Evolutionary conservation across 2,113 vertebrate genomes (phyloP).

Genomic region (Xiphorhynchus elegans): DNA sequence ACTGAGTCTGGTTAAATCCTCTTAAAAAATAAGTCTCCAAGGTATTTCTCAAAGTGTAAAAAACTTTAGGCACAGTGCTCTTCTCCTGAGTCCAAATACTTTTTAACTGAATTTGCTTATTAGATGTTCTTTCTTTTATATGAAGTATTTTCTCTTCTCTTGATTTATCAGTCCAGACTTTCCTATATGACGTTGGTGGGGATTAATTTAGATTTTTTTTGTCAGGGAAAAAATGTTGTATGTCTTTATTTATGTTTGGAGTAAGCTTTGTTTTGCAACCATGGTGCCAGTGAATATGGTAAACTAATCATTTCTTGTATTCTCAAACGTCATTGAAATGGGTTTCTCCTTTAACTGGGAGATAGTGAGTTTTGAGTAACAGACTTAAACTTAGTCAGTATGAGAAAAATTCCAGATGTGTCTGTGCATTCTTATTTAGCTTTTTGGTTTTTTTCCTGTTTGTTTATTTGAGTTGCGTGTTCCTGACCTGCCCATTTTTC

Average conservation of each 20-base stretch:
- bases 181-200: background rate
- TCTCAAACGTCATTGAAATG: background rate
- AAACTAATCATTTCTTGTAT: background rate
- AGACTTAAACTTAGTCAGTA: background rate
- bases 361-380: background rate
- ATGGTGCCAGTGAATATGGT: conserved; percentile 17
- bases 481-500: conserved; percentile 63
- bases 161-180: background rate
- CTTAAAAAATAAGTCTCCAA: background rate
- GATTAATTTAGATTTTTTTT: background rate
- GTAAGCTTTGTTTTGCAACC: conserved; percentile 45
- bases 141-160: background rate
- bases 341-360: background rate
- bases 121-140: background rate
- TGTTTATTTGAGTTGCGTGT: background rate
- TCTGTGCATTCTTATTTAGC: background rate
- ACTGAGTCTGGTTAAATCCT: background rate
- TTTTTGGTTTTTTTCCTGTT: background rate
- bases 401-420: background rate
- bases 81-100: background rate
- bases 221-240: background rate
- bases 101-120: background rate
- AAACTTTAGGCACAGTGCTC: background rate
- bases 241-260: conserved; percentile 20
- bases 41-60: background rate